Evolutionary conservation across 2,797 vertebrate genomes (phyloP).

Genomic region (Alectoris magna): DNA sequence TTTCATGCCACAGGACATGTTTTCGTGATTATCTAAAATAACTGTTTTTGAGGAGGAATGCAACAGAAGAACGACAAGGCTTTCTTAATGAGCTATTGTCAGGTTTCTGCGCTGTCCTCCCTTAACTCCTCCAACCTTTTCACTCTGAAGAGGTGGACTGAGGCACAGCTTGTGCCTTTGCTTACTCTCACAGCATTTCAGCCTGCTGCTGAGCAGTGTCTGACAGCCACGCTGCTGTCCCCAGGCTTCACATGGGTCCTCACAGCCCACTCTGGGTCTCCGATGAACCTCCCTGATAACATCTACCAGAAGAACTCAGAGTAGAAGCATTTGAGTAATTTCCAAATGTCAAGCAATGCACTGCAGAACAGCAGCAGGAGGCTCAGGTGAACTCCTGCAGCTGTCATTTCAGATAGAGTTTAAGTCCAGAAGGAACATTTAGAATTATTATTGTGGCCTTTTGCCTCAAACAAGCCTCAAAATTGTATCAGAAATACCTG

Average conservation of each 20-base stretch:
- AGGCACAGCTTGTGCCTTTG: background rate
- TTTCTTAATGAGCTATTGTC: background rate
- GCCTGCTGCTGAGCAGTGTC: background rate
- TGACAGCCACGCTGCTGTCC: background rate
- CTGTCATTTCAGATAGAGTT: background rate
- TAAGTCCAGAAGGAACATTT: background rate
- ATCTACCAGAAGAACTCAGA: background rate
- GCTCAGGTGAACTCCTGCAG: background rate
- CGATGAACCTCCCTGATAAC: background rate
- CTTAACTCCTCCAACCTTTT: background rate
- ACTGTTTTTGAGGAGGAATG: background rate
- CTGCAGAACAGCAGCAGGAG: background rate
- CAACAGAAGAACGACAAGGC: background rate
- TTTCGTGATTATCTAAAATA: conserved; percentile 41
- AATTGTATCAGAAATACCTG: background rate
- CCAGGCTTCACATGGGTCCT: background rate
- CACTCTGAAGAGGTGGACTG: fast-evolving
- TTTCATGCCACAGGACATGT: conserved; percentile 17
- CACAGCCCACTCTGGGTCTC: background rate
- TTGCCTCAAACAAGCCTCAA: background rate
- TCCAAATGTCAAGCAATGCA: background rate
- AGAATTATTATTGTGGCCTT: background rate
- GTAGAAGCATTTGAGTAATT: background rate
- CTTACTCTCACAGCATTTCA: background rate
- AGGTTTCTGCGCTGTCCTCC: background rate